Conservation (phyloP, 1,140 invertebrate species). For the Meloidogyne floridensis region DNA sequence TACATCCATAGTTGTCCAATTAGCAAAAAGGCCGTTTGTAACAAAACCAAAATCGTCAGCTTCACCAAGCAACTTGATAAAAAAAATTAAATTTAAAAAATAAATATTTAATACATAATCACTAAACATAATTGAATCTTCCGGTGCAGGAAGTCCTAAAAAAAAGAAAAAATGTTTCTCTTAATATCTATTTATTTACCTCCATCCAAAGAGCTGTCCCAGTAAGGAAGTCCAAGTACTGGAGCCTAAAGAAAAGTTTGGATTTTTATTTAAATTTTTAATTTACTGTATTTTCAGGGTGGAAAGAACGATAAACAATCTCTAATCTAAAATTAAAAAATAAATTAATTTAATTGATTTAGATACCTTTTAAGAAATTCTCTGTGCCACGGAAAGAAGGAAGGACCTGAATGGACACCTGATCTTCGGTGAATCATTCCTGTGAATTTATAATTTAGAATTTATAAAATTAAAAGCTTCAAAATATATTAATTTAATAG, state of each 20-base stretch:
- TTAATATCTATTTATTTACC: neutral
- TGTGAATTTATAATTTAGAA: neutral
- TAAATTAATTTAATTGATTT: neutral
- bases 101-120: slow-evolving; percentile 19
- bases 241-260: slow-evolving; percentile 33
- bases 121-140: slow-evolving; percentile 66
- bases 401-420: slow-evolving; percentile 61
- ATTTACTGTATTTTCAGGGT: slow-evolving; percentile 41
- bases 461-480: too few species aligned
- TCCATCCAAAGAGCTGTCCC: too few species aligned
- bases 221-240: slow-evolving; percentile 58
- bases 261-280: neutral
- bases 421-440: slow-evolving; percentile 50
- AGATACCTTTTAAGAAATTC: slow-evolving; percentile 54
- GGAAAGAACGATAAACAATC: slow-evolving; percentile 44
- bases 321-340: slow-evolving; percentile 29
- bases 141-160: slow-evolving; percentile 59
- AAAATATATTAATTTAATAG: too few species aligned
- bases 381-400: slow-evolving; percentile 62
- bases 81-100: neutral
- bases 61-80: slow-evolving; percentile 61
- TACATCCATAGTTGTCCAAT: slow-evolving; percentile 57
- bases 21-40: slow-evolving; percentile 52
- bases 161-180: neutral
- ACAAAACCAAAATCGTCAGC: slow-evolving; percentile 48